Evolutionary conservation across 2,113 vertebrate genomes (phyloP).

Genomic region (Sinosuthora webbiana): DNA sequence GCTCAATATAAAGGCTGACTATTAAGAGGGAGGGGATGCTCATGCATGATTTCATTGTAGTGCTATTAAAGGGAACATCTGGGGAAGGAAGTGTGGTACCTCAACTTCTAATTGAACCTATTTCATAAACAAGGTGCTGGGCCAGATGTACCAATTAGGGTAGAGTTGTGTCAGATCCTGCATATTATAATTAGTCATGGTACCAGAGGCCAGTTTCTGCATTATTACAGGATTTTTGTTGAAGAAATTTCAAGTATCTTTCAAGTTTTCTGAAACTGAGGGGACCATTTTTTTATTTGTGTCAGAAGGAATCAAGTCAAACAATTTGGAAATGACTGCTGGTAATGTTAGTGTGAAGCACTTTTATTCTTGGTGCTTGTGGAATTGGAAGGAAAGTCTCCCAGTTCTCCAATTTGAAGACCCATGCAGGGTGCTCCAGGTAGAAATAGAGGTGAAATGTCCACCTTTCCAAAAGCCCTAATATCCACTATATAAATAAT

Average conservation of each 20-base stretch:
- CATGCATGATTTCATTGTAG: background rate
- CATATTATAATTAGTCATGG: background rate
- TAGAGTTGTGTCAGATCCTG: slow-evolving; percentile 27
- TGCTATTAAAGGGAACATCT: background rate
- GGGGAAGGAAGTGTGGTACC: slow-evolving; percentile 33
- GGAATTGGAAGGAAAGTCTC: background rate
- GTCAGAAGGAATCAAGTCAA: background rate
- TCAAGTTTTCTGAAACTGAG: background rate
- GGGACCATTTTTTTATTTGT: background rate
- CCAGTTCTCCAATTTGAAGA: background rate
- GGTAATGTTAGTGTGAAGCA: background rate
- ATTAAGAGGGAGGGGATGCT: background rate
- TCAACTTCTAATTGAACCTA: slow-evolving; percentile 2
- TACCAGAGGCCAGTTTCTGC: background rate
- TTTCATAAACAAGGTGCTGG: background rate
- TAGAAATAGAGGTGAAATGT: background rate
- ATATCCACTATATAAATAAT: background rate
- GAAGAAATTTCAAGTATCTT: background rate
- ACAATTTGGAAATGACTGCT: background rate
- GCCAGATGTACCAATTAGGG: background rate
- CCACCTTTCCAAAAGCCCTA: background rate
- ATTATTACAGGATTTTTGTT: background rate
- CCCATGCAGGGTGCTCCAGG: background rate
- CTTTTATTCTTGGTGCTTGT: background rate
- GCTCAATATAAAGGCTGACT: background rate